Conservation (phyloP, 2,888 invertebrate genomes). For the Euspilapteryx auroguttella region DNA sequence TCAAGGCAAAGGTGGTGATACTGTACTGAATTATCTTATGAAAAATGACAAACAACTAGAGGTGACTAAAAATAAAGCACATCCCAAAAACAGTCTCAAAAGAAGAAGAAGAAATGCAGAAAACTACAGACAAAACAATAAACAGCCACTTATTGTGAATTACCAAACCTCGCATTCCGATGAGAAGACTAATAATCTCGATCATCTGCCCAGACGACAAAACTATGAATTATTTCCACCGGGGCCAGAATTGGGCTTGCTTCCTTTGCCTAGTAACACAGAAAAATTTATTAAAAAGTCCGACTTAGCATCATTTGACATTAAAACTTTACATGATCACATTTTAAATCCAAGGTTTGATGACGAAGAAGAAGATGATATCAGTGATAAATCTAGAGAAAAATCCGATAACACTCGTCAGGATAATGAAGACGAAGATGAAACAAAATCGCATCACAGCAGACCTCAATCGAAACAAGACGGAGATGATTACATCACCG, state of each 20-base stretch:
- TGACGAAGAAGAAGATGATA: constrained; percentile 7
- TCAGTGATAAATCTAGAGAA: constrained; percentile 9
- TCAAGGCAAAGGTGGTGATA: too few species aligned
- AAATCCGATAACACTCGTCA: constrained; percentile 3
- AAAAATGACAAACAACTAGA: constrained; percentile 9
- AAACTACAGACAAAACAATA: constrained; percentile 5
- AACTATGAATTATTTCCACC: too few species aligned
- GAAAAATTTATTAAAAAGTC: constrained; percentile 18
- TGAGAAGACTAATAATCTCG: constrained; percentile 10
- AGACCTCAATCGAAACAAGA: too few species aligned
- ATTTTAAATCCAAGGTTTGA: neutral
- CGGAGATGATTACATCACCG: too few species aligned
- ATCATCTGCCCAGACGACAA: neutral
- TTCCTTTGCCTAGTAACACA: too few species aligned
- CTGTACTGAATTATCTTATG: too few species aligned
- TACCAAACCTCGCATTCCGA: constrained; percentile 26
- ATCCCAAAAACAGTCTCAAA: constrained; percentile 27
- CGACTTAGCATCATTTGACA: constrained; percentile 18
- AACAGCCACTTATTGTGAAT: constrained; percentile 20
- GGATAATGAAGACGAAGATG: too few species aligned
- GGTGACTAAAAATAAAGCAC: constrained; percentile 19
- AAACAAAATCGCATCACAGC: too few species aligned
- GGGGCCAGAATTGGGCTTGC: too few species aligned
- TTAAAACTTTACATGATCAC: constrained; percentile 21
- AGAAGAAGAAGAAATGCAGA: constrained; percentile 14